These are phyloP conservation scores for Agapornis canus DNA, from an alignment of 2,797 vertebrate genomes.

Conservation along the genomic window DNA sequence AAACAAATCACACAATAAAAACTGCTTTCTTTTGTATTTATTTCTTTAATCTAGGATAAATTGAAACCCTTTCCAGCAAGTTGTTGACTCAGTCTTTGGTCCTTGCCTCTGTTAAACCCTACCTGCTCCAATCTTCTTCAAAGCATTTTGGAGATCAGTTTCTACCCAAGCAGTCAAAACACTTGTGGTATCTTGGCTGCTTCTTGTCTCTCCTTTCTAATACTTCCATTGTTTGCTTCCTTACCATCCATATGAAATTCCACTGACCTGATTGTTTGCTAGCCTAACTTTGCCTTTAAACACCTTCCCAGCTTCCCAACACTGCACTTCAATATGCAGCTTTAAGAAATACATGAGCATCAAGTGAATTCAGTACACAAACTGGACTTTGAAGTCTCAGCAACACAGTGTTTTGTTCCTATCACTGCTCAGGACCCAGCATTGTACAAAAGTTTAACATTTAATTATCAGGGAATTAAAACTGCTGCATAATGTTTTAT, in stretches of 20 bases:
- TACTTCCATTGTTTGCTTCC: background rate
- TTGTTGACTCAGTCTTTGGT: background rate
- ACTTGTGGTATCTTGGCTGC: background rate
- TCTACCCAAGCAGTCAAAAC: background rate
- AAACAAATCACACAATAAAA: background rate
- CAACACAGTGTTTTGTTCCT: background rate
- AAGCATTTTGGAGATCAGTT: background rate
- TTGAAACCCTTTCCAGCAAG: background rate
- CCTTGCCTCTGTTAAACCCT: background rate
- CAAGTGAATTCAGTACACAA: background rate
- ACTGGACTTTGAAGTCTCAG: background rate
- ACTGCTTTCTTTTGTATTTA: background rate
- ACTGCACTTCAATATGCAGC: background rate
- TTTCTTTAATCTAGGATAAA: background rate
- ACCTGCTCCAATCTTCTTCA: background rate
- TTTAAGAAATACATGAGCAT: background rate
- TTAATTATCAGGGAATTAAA: background rate
- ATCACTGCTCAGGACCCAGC: background rate
- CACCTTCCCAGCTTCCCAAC: background rate
- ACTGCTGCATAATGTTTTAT: background rate
- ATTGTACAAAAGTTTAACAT: background rate
- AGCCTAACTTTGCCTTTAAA: background rate
- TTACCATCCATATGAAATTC: background rate
- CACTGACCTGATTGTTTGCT: background rate
- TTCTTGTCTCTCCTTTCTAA: background rate